Evolutionary conservation across 2,797 vertebrate species (phyloP), one percentile per base, ranked within the genome.

Genomic region (Crocidura indochinensis): DNA sequence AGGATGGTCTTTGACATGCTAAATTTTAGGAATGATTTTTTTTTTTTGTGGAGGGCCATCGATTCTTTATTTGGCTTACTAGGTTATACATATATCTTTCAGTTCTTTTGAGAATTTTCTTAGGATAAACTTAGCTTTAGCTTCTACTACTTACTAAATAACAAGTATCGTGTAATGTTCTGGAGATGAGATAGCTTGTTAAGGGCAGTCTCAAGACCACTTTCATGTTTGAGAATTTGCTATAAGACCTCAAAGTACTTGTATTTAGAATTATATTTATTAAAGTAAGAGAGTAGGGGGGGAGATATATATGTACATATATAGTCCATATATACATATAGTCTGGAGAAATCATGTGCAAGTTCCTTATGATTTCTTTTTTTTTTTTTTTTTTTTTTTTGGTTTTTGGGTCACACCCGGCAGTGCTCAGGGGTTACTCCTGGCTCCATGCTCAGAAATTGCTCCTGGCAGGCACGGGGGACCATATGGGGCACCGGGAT

Each of bases 51-150:
- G 62, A 38, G 88, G 76, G 29, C 56, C 68, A 29, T 62, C 27
- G 8, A 22, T 68, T 92, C 22, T 93, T 51, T 74, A 53, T 67
- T 82, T 68, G 22, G 53, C 29, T 84, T 17, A 84, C 26, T 74
- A 71, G 51, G 68, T 53, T 71, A 8, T 51, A 67, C 51, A 51
- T 31, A 8, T 38, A 38, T 69, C 62, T 90, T 62, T 90, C 88
- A 72, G 73, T 77, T 94, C 65, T 46, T 44, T 64, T 44, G 69
- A 82, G 71, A 78, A 78, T 89, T 93, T 84, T 17, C 56, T 47
- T 24, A 74, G 14, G 47, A 78, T 31, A 86, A 22, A 86, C 60
- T 67, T 71, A 38, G 11, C 27, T 5, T 19, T 74, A 17, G 38
- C 77, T 74, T 27, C 67, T 7, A 29, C 77, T 38, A 64, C 86